These are phyloP conservation scores for Alouatta palliata DNA, from an alignment of 2,113 vertebrate genomes.

Conservation along the genomic window DNA sequence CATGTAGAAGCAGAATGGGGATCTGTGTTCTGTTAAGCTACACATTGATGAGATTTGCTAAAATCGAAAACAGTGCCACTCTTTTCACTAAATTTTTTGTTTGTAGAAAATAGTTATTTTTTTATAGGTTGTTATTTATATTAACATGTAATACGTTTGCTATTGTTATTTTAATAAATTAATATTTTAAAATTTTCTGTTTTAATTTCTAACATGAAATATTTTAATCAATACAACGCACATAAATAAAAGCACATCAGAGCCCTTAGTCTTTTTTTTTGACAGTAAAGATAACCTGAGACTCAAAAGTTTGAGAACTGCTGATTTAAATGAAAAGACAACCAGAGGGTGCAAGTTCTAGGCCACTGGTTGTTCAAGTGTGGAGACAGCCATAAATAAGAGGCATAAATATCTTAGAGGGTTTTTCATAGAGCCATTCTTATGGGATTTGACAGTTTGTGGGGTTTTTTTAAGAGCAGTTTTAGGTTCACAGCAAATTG, in stretches of 20 bases:
- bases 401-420: neutral
- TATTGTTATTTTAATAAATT: neutral
- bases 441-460: neutral
- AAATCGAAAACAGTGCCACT: neutral
- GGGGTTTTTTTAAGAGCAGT: neutral
- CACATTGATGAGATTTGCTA: neutral
- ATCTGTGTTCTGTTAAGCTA: neutral
- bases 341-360: neutral
- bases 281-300: neutral
- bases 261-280: slow-evolving; percentile 1
- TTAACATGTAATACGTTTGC: neutral
- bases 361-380: neutral
- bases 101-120: neutral
- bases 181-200: neutral
- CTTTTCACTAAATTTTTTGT: slow-evolving; percentile 14
- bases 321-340: neutral
- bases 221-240: neutral
- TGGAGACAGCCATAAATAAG: neutral
- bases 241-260: neutral
- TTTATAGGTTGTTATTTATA: neutral
- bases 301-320: neutral
- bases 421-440: neutral
- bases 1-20: neutral
- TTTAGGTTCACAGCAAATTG: neutral
- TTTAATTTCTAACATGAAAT: neutral